These are phyloP conservation scores for Apoda limacodes DNA, from an alignment of 2,888 invertebrate species.

Conservation along the genomic window DNA sequence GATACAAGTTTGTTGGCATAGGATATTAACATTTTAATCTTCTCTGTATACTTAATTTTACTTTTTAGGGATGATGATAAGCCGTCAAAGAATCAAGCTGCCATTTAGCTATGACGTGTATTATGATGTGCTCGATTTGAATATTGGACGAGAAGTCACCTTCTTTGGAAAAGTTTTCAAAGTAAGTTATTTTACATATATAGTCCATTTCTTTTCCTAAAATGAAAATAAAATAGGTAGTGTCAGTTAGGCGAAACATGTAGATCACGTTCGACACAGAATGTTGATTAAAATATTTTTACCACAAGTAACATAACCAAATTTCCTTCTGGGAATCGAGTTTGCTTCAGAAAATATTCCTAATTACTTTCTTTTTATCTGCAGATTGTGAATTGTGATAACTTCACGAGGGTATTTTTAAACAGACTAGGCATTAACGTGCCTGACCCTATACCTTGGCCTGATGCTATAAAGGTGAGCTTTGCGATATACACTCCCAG, in stretches of 20 bases:
- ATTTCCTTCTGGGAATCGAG: too few relatives aligned
- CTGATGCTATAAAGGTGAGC: slow-evolving; percentile 50
- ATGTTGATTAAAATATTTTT: too few relatives aligned
- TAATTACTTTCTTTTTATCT: slow-evolving; percentile 25
- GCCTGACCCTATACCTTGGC: slow-evolving; percentile 71
- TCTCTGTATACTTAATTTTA: slow-evolving; percentile 12
- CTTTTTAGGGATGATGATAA: slow-evolving; percentile 78
- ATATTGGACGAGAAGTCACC: slow-evolving; percentile 83
- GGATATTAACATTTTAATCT: background rate
- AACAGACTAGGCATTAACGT: slow-evolving; percentile 88
- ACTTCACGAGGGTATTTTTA: slow-evolving; percentile 86
- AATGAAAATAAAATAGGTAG: too few relatives aligned
- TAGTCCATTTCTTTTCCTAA: background rate
- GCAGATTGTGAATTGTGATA: slow-evolving; percentile 87
- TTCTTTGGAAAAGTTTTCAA: slow-evolving; percentile 83
- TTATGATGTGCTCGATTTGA: slow-evolving; percentile 88
- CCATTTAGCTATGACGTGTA: slow-evolving; percentile 81
- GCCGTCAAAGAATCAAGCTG: slow-evolving; percentile 84
- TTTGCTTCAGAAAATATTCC: too few relatives aligned
- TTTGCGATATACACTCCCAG: too few relatives aligned
- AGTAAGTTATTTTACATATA: slow-evolving; percentile 25
- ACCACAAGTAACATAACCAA: too few relatives aligned
- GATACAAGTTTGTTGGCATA: too few relatives aligned
- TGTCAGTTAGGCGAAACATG: too few relatives aligned
- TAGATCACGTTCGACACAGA: too few relatives aligned